Conservation (phyloP, 2,113 vertebrate species). For the Callipepla californica region DNA sequence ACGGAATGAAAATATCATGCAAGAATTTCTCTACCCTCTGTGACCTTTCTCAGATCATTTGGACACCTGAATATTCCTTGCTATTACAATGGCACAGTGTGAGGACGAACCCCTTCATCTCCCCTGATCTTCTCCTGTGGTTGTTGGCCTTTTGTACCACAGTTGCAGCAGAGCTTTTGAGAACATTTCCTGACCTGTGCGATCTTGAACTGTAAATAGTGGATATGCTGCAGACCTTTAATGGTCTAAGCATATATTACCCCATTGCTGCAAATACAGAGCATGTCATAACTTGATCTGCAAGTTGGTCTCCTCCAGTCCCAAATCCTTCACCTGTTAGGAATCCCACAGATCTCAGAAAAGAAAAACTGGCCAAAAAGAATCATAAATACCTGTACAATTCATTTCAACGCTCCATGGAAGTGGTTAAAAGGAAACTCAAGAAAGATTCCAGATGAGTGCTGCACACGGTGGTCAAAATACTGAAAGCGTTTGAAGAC, state of each 20-base stretch:
- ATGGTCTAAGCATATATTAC: rapidly evolving
- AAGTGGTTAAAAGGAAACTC: background rate
- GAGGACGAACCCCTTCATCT: rapidly evolving
- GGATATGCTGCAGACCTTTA: background rate
- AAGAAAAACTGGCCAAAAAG: rapidly evolving
- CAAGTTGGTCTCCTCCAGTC: background rate
- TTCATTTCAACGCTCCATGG: background rate
- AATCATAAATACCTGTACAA: rapidly evolving
- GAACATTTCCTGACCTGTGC: background rate
- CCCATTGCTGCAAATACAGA: rapidly evolving
- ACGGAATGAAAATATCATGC: background rate
- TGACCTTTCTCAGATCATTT: background rate
- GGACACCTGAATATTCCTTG: background rate
- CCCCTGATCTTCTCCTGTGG: background rate
- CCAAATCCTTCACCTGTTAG: rapidly evolving
- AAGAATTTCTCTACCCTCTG: background rate
- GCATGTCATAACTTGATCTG: rapidly evolving
- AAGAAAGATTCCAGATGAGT: conserved; percentile 9
- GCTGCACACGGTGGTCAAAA: background rate
- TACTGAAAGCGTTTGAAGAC: conserved; percentile 23
- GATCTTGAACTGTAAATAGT: background rate
- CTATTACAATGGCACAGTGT: rapidly evolving
- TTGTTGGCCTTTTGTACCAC: background rate
- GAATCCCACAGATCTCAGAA: background rate
- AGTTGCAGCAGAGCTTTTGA: background rate